Percentiles rank a stretch among this genome's conserved stretches.
These are phyloP conservation scores for Pteromalus puparum DNA, from an alignment of 1,140 invertebrate genomes.

Conservation along the genomic window DNA sequence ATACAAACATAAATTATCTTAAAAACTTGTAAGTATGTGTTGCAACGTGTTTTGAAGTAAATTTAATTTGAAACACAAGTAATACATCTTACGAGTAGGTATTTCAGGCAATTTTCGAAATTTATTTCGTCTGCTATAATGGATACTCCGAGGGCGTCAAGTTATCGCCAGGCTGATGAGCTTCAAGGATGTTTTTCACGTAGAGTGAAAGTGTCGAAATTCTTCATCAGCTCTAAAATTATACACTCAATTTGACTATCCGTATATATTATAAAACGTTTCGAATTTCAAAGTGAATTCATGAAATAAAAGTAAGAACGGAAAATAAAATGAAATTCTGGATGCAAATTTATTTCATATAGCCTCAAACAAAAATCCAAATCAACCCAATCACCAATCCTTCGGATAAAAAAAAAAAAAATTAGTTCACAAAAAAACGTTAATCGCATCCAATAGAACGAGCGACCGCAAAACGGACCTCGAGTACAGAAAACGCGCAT, in stretches of 20 bases:
- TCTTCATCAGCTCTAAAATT: neutral
- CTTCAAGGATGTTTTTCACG: neutral
- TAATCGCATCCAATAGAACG: neutral
- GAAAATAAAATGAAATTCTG: neutral
- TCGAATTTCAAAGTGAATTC: neutral
- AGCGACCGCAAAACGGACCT: neutral
- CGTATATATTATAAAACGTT: neutral
- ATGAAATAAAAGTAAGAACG: neutral
- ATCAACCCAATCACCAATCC: neutral
- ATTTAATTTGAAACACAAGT: no score
- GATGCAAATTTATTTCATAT: slow-evolving; percentile 32
- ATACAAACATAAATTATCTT: no score
- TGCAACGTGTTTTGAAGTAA: no score
- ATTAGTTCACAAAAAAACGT: neutral
- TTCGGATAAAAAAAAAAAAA: no score
- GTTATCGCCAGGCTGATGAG: neutral
- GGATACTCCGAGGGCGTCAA: neutral
- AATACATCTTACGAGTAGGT: no score
- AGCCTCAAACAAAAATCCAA: neutral
- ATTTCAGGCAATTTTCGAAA: no score
- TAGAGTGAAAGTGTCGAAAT: slow-evolving; percentile 6
- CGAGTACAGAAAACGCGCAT: neutral
- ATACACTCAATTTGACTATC: neutral
- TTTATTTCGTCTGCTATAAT: no score
- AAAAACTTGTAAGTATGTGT: no score